phyloP scores from a whole-genome alignment of 1,140 invertebrate genomes.

The Drosophila neocordata region DNA sequence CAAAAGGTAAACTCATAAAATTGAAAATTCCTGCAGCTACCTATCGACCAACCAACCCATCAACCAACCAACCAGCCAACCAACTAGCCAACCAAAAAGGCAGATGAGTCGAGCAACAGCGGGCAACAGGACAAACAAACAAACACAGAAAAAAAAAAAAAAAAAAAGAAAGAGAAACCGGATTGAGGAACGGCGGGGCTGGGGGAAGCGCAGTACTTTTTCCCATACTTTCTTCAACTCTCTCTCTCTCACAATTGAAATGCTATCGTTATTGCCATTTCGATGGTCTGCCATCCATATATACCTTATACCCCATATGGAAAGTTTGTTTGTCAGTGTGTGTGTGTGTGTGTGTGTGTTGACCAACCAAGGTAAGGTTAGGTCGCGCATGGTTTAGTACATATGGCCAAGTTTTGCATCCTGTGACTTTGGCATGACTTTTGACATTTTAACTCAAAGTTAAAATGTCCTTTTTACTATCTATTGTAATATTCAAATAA shows the following conservation, averaged over 20 bases:
- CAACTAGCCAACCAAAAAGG: constrained; percentile 26
- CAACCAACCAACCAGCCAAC: constrained; percentile 36
- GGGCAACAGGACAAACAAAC: constrained; percentile 16
- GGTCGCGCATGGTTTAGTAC: not conserved
- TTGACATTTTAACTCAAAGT: too few relatives aligned
- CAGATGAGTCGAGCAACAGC: constrained; percentile 18
- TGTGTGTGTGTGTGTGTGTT: constrained; percentile 13
- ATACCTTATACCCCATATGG: constrained; percentile 6
- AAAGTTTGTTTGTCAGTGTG: not conserved
- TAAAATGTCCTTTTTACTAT: too few relatives aligned
- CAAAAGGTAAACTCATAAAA: constrained; percentile 62
- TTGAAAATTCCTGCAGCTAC: constrained; percentile 63
- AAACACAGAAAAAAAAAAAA: not conserved
- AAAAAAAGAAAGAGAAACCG: not conserved
- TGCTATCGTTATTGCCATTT: constrained; percentile 63
- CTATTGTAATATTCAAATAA: too few relatives aligned
- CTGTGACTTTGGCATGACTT: not conserved
- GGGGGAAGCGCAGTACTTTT: constrained; percentile 6
- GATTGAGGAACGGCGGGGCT: too few relatives aligned
- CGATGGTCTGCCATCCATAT: constrained; percentile 32
- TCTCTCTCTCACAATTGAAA: constrained; percentile 47
- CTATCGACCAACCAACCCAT: constrained; percentile 36
- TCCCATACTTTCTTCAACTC: constrained; percentile 14
- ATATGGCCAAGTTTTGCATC: not conserved
- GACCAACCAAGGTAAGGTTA: constrained; percentile 2